phyloP scores from a whole-genome alignment of 2,888 invertebrate genomes.

The Phymatocera aterrima region DNA sequence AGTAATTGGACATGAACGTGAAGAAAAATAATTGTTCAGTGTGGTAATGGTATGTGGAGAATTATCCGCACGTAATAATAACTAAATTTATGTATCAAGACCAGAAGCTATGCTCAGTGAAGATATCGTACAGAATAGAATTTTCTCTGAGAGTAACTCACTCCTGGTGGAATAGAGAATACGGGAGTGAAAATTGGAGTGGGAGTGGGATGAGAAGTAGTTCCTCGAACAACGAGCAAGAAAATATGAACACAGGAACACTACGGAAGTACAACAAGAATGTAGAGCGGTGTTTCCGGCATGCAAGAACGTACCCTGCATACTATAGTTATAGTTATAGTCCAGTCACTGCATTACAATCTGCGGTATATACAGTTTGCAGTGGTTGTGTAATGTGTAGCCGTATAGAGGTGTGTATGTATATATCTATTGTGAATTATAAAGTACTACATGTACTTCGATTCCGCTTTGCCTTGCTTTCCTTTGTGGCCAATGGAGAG shows the following conservation, averaged over 20 bases:
- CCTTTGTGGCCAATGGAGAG: too few species aligned
- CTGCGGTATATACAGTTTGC: neutral
- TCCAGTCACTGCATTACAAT: neutral
- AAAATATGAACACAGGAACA: neutral
- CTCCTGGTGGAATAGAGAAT: neutral
- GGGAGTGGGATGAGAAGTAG: too few species aligned
- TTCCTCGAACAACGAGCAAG: neutral
- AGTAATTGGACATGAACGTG: too few species aligned
- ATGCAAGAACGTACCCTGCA: neutral
- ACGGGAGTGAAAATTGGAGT: neutral
- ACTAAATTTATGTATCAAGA: too few species aligned
- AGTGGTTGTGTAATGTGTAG: neutral
- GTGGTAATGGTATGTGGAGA: too few species aligned
- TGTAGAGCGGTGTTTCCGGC: neutral
- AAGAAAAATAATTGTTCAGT: too few species aligned
- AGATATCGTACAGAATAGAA: neutral
- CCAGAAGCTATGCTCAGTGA: neutral
- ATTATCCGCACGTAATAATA: too few species aligned
- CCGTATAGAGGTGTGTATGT: neutral
- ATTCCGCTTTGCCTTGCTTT: too few species aligned
- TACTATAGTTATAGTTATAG: too few species aligned
- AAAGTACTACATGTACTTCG: too few species aligned
- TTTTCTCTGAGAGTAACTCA: neutral
- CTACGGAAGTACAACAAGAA: neutral
- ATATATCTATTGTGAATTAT: neutral